Base-by-base conservation (phyloP, 2,888 invertebrate genomes). In the Nomada lathburiana region DNA sequence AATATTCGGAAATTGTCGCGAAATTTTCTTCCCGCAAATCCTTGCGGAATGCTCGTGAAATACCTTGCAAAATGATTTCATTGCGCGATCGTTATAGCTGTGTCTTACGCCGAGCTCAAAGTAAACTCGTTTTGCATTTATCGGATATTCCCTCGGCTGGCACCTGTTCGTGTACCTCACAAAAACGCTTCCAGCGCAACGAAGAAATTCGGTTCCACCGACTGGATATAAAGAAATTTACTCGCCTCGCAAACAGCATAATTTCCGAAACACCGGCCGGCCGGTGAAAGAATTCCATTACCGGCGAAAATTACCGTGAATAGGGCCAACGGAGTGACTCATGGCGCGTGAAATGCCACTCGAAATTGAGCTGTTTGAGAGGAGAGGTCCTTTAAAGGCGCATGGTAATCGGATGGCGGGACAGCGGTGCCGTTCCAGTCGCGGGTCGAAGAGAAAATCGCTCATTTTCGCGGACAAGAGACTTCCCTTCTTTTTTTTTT, bases 381-480 rank as follows among this genome's bases (percentile, higher is more conserved):
- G 57, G 13, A 18, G 50, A 57, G 23, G 26, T 67, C 52, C 50
- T 67, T 60, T 64, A 62, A 71, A 65, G 53, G 62, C 50, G 47
- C 20, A 53, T 2, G 44, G 50, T 68, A 76, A 82, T 75, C 71
- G 67, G 67, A 44, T 44, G 63, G 26, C 23, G 69, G 53, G 55
- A 70, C 29, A 67, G 62, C 26, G 36, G 42, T 10, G 52, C 16
- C 53, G 65, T 65, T 60, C 23, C 23, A n/a, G 26, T 60, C 18
- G 20, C 57, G 53, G 29, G 20, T 55, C 55, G 63, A 60, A 62
- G 52, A 36, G 64, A 73, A 65, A 47, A 76, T 82, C 59, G 69
- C 67, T 72, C 75, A 70, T 75, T 83, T 79, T 76, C 76, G 47
- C 67, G 68, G 75, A 72, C 68, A 75, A 74, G 36, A n/a, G 64